These are phyloP conservation scores for Mylabris phalerata DNA, from an alignment of 1,140 invertebrate genomes.

Conservation along the genomic window DNA sequence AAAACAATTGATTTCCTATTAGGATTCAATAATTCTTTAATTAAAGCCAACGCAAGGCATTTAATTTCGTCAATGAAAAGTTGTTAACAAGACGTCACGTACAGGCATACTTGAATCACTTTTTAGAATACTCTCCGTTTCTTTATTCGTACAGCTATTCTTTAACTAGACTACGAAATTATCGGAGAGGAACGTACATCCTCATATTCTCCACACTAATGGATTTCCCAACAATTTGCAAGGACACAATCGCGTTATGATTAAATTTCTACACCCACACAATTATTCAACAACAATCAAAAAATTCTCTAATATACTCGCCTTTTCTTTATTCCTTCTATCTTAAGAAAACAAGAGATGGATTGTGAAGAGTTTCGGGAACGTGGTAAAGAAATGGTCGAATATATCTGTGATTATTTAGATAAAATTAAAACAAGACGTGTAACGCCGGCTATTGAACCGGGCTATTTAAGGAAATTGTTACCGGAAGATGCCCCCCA, in stretches of 20 bases:
- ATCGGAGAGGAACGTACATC: not conserved
- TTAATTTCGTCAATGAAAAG: too few relatives aligned
- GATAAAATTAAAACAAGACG: conserved; percentile 73
- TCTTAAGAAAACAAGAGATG: conserved; percentile 50
- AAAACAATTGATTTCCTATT: too few relatives aligned
- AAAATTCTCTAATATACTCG: not conserved
- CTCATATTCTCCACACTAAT: not conserved
- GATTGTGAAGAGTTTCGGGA: conserved; percentile 82
- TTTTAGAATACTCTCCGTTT: too few relatives aligned
- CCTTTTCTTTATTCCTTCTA: not conserved
- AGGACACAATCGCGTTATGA: not conserved
- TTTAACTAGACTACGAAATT: not conserved
- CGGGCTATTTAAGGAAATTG: conserved; percentile 80
- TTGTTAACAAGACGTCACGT: too few relatives aligned
- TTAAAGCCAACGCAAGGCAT: too few relatives aligned
- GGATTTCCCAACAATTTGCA: not conserved
- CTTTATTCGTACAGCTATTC: too few relatives aligned
- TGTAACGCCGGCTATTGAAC: conserved; percentile 85
- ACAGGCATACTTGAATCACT: too few relatives aligned
- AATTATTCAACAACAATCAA: not conserved
- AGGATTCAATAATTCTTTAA: too few relatives aligned
- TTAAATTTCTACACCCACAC: not conserved
- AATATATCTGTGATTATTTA: conserved; percentile 95
- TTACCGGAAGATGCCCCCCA: conserved; percentile 79
- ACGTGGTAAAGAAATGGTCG: conserved; percentile 92